A percentile compares a stretch with the other conserved stretches of the same genome.
These are phyloP conservation scores for Malacosoma neustria DNA, from an alignment of 2,888 invertebrate genomes.

Conservation along the genomic window DNA sequence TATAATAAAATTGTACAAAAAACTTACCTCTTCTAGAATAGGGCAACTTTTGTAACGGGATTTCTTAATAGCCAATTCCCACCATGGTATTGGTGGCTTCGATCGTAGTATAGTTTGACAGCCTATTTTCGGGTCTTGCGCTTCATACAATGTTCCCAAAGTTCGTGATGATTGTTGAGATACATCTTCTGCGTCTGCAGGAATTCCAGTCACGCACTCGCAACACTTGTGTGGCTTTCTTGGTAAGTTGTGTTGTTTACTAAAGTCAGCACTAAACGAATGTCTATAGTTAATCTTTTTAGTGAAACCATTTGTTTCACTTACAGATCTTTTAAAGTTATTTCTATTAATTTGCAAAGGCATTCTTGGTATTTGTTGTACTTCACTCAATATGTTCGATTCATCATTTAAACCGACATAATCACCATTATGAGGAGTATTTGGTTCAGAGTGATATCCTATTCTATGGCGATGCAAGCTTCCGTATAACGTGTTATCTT, in stretches of 20 bases:
- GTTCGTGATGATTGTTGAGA: conserved; percentile 53
- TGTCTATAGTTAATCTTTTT: conserved; percentile 65
- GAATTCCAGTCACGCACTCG: conserved; percentile 64
- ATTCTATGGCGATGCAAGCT: conserved; percentile 58
- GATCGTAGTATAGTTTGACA: conserved; percentile 79
- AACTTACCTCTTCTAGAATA: conserved; percentile 79
- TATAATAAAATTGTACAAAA: background rate
- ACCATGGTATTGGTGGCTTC: conserved; percentile 88
- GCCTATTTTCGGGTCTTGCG: conserved; percentile 79
- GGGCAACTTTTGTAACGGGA: conserved; percentile 89
- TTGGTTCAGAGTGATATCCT: conserved; percentile 68
- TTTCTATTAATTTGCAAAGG: conserved; percentile 60
- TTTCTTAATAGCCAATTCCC: conserved; percentile 88
- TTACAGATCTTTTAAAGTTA: conserved; percentile 59
- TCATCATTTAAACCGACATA: conserved; percentile 40
- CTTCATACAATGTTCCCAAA: conserved; percentile 63
- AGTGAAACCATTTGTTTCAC: conserved; percentile 63
- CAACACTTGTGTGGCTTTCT: conserved; percentile 66
- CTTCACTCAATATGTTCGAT: conserved; percentile 50
- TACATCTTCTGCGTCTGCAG: conserved; percentile 39
- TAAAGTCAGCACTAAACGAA: conserved; percentile 63
- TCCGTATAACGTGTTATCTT: conserved; percentile 52
- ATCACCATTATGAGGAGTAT: conserved; percentile 56
- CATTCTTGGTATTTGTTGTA: conserved; percentile 63
- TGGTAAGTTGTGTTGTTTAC: conserved; percentile 32